Base-by-base conservation (phyloP, 1,140 invertebrate species). In the Eumeta japonica region DNA sequence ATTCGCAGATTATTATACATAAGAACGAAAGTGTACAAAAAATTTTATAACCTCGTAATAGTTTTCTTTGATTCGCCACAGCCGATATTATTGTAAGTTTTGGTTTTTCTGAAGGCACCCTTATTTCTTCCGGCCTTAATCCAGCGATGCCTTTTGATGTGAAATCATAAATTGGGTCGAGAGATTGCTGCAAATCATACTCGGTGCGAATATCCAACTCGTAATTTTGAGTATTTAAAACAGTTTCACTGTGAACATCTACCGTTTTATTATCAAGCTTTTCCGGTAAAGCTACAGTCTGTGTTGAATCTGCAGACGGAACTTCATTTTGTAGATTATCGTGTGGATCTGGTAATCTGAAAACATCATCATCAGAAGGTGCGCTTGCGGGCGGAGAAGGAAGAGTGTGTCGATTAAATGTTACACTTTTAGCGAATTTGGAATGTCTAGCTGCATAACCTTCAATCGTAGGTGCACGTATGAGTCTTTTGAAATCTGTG, bases 371-470 rank as follows among this genome's bases (percentile, higher is more conserved):
- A 31, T 52, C 48, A 12, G 45, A 35, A 19, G 58, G 59, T 39
- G 75, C 76, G 64, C 79, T 82, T 35, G 70, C 64, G 10, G 88
- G 87, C 34, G 88, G 87, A 52, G 87, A 89, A 45, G 85, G 85
- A 54, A 91, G 76, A 39, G 88, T 90, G 61, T 88, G 85, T 43
- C 88, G 79, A 65, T 92, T 88, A 73, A 92, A 92, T 35, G 89
- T 92, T 34, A 92, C 88, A 70, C 89, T 90, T 78, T 92, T 92
- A 20, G 87, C 82, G 57, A 92, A 82, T 63, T 92, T 92, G 39
- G 87, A 87, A 66, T 91, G 89, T 58, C 90, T 78, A 18, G 88
- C 89, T 14, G 87, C 89, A 66, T 90, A 92, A 29, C 89, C 90
- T 75, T 89, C 86, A 40, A 92, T 78, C 28, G 89, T 92, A 32